Evolutionary conservation across 2,888 invertebrate genomes (phyloP), one percentile per base, ranked within the genome.

Genomic region (Ypsolopha scabrella): DNA sequence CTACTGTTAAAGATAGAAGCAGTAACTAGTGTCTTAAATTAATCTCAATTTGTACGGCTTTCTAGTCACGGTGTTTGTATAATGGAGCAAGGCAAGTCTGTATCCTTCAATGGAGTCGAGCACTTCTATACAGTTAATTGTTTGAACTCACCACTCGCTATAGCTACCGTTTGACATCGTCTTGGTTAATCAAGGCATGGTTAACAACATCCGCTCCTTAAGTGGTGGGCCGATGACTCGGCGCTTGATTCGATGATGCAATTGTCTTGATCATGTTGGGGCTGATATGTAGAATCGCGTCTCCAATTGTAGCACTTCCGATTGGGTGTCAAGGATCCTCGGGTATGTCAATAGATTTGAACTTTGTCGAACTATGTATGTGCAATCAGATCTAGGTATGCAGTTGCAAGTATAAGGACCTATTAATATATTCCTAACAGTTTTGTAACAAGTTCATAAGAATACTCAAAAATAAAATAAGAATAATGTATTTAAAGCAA

Each of bases 111-210:
- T 85, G 79, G 80, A 78, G 82, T 81, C 78, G 83, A 80, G 80
- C 85, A 82, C 82, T 83, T 82, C 80, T 80, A 77, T 82, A 80
- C 79, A 77, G 77, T 85, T 82, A 81, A 85, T 85, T 85, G 82
- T 83, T 82, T 85, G 85, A 86, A 86, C 85, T 83, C 75, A 80
- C 72, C 75, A 24, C 24, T 24, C 24, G 24, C 24, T 24, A 24
- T 72, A 68, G 64, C 73, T 79, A 72, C 75, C 75, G 81, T 77
- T 82, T 81, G 78, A 82, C 76, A 73, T 75, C 81, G 80, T 79
- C 80, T 76, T 75, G 68, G 72, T 76, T 83, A 85, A 86, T 86
- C 83, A 85, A 82, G 80, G 69, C 71, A 64, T 72, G 73, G 80
- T 80, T 85, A 81, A 83, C 83, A 75, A 83, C 86, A 83, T 86